Evolutionary conservation across 1,140 invertebrate species (phyloP).

Genomic region (Odontomachus brunneus): DNA sequence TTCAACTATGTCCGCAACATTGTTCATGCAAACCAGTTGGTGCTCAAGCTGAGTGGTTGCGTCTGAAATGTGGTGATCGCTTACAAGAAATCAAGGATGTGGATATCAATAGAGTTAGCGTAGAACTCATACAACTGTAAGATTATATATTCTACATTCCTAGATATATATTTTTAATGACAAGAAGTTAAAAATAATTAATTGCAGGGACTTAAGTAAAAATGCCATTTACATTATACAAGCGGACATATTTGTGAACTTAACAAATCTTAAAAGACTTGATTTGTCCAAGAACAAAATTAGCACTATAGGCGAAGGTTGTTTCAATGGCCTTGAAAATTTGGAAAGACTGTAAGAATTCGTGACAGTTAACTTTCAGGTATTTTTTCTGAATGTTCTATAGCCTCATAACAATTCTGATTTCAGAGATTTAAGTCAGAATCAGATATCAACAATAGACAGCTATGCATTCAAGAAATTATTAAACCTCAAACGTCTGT

Average conservation of each 20-base stretch:
- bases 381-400: constrained; percentile 44
- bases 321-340: constrained; percentile 88
- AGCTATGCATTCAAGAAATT: constrained; percentile 90
- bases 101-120: constrained; percentile 77
- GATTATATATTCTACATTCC: constrained; percentile 43
- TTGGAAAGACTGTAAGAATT: constrained; percentile 88
- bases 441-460: constrained; percentile 91
- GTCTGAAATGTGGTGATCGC: constrained; percentile 80
- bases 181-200: constrained; percentile 25
- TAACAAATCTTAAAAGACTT: constrained; percentile 89
- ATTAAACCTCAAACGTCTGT: constrained; percentile 88
- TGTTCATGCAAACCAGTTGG: constrained; percentile 81
- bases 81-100: constrained; percentile 80
- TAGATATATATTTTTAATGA: constrained; percentile 21
- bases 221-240: constrained; percentile 92
- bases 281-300: constrained; percentile 90
- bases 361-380: neutral
- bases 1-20: constrained; percentile 77
- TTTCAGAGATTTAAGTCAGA: constrained; percentile 91
- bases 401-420: constrained; percentile 44
- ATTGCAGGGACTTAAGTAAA: constrained; percentile 90
- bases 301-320: constrained; percentile 87
- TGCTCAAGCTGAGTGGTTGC: constrained; percentile 81
- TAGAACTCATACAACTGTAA: constrained; percentile 82
- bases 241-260: constrained; percentile 89